Evolutionary conservation across 2,888 invertebrate genomes (phyloP).

Genomic region (Teleogryllus oceanicus): DNA sequence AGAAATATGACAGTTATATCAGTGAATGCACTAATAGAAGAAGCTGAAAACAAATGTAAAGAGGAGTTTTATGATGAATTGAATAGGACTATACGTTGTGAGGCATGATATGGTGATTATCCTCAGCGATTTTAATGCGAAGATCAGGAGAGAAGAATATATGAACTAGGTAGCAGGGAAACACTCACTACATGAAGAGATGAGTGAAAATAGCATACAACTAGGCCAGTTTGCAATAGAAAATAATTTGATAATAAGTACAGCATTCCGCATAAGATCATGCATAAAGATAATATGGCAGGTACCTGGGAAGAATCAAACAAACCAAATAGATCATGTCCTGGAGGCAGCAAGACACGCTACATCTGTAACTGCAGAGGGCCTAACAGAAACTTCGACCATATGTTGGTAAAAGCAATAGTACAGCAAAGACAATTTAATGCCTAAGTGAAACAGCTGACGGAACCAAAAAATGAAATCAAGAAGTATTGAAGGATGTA

Average conservation of each 20-base stretch:
- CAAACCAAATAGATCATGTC: not conserved
- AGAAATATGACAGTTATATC: constrained; percentile 18
- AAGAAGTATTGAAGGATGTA: not conserved
- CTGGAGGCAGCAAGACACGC: not conserved
- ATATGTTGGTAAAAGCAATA: not conserved
- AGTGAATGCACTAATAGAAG: not conserved
- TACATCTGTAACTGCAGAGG: not conserved
- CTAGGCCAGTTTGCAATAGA: not conserved
- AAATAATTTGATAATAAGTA: constrained; percentile 20
- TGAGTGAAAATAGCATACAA: not conserved
- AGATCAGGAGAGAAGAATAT: not conserved
- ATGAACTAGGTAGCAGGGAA: not conserved
- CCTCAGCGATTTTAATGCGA: constrained; percentile 5
- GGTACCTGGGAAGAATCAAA: not conserved
- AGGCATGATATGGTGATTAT: constrained; percentile 19
- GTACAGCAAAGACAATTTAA: not conserved
- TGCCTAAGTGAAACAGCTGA: not conserved
- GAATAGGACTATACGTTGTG: too few relatives aligned
- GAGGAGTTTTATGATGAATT: too few relatives aligned
- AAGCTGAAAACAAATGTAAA: too few relatives aligned
- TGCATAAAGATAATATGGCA: constrained; percentile 8
- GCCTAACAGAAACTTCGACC: not conserved
- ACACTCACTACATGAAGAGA: not conserved
- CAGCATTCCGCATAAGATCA: not conserved
- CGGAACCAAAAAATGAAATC: not conserved